Base-by-base conservation (phyloP, 2,113 vertebrate genomes). In the Burhinus bistriatus region DNA sequence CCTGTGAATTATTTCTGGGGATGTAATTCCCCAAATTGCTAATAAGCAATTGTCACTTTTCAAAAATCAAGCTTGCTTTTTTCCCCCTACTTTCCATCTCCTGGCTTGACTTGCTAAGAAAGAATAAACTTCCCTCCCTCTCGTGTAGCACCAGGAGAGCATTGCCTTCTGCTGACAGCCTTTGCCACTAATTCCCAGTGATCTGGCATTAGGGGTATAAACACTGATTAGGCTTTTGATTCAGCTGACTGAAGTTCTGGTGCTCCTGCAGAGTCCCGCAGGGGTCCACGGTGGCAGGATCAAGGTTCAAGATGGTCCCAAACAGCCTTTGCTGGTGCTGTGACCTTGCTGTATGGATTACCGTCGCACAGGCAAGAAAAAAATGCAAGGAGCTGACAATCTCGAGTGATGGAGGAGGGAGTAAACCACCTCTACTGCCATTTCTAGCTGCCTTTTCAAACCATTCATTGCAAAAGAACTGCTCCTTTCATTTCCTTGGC, bases 41-140 rank as follows among this genome's bases (percentile, higher is more conserved):
- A 91, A 97, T 91, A 90, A 96, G 91, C 71, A 83, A 94, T 94
- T 97, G 95, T 96, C 91, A 85, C 87, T 93, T 95, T 26, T 82
- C 54, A 85, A 73, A 95, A 94, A 95, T 96, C 90, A 95, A 79
- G 34, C 3, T 16, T 8, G 8, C 34, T 16, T 57, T 12, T 45
- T 25, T 26, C 3, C 2, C 3, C 6, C 15, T 7, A 7, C 20
- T 79, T 85, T 72, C 59, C 4, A 2, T 93, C 93, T 88, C 40
- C 76, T 73, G 78, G 12, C 58, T 87, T 65, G 82, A 68, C 89
- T 95, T 84, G 45, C 65, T 89, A 34, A 64, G 87, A 81, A 82
- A 6, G 49, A 89, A 14, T 59, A 26, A 95, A 96, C 64, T 75
- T 87, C 47, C 77, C 85, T 90, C 55, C 54, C 32, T 91, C 44